Conservation (phyloP, 35 echinoderm and acorn worm genomes). For the Lytechinus variegatus region DNA sequence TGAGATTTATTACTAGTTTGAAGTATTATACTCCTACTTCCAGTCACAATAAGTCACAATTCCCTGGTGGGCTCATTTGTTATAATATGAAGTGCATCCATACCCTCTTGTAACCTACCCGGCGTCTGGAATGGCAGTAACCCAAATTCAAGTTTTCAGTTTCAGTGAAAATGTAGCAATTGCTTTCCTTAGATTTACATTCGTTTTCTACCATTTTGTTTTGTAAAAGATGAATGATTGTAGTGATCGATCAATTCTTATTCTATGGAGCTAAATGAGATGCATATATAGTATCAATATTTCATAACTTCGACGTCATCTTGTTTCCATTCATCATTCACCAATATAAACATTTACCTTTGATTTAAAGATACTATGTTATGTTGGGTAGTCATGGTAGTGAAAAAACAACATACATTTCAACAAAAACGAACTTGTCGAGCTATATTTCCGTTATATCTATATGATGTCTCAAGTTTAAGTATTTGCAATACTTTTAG, state of each 20-base stretch:
- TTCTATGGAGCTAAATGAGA: too few species aligned
- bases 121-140: background rate
- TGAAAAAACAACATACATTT: too few species aligned
- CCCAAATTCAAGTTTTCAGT: background rate
- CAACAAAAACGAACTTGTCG: too few species aligned
- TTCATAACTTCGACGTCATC: too few species aligned
- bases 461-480: too few species aligned
- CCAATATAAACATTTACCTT: too few species aligned
- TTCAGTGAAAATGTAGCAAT: background rate
- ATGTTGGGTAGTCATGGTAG: too few species aligned
- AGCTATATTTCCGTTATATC: too few species aligned
- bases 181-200: background rate
- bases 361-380: too few species aligned
- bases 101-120: background rate
- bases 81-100: background rate
- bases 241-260: background rate
- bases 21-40: background rate
- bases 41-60: background rate
- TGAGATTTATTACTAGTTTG: constrained; percentile 4
- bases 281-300: too few species aligned
- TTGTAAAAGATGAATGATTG: background rate
- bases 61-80: background rate
- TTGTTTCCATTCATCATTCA: too few species aligned
- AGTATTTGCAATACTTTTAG: too few species aligned
- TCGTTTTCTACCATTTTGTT: background rate